These are phyloP conservation scores for Pristionchus entomophagus DNA, from an alignment of 2,888 invertebrate genomes.

Conservation along the genomic window DNA sequence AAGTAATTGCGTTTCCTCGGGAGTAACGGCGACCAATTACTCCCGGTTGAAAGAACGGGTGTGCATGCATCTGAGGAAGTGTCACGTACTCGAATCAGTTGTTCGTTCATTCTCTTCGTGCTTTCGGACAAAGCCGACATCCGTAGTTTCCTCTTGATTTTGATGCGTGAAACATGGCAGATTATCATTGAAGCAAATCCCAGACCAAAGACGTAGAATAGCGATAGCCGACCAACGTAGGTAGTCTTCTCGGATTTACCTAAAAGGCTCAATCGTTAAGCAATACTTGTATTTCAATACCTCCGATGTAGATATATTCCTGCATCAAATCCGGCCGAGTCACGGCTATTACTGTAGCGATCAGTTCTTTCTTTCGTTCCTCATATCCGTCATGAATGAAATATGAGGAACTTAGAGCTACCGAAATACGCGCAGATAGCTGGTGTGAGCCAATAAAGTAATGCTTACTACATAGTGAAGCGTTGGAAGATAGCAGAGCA, in stretches of 20 bases:
- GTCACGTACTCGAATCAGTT: neutral
- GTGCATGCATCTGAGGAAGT: too few relatives aligned
- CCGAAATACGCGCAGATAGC: neutral
- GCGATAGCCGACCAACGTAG: neutral
- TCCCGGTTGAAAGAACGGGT: too few relatives aligned
- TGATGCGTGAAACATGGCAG: neutral
- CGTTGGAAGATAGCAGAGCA: neutral
- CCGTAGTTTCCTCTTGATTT: neutral
- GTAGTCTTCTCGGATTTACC: neutral
- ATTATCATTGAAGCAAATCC: neutral
- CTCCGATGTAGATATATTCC: neutral
- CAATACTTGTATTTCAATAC: neutral
- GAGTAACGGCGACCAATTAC: too few relatives aligned
- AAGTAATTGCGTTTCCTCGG: too few relatives aligned
- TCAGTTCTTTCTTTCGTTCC: neutral
- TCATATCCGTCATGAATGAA: conserved; percentile 1
- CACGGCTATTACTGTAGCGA: neutral
- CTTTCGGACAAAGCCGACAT: neutral
- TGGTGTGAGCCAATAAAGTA: neutral
- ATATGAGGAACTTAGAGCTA: neutral
- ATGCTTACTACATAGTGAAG: neutral
- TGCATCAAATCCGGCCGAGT: neutral
- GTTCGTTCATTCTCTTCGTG: neutral
- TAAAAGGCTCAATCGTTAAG: too few relatives aligned
- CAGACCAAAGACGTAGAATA: neutral